Percentiles rank a stretch among this genome's conserved stretches.
phyloP scores from a whole-genome alignment of 2,113 vertebrate genomes.

The Neomonachus schauinslandi region DNA sequence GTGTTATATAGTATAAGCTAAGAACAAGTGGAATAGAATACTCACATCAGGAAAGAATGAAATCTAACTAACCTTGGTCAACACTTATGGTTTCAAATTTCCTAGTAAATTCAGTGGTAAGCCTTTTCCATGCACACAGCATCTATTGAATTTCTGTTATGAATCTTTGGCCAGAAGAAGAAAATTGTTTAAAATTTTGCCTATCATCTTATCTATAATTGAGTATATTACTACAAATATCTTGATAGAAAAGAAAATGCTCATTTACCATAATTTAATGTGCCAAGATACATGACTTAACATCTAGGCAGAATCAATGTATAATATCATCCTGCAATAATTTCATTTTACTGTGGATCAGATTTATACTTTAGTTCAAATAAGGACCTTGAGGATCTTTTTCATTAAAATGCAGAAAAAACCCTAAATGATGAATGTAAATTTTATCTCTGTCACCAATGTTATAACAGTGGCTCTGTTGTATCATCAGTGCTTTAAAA shows the following conservation, averaged over 20 bases:
- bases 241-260: constrained; percentile 56
- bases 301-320: constrained; percentile 49
- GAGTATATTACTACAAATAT: constrained; percentile 35
- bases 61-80: constrained; percentile 7
- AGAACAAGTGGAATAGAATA: constrained; percentile 50
- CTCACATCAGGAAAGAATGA: background rate
- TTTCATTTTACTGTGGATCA: constrained; percentile 47
- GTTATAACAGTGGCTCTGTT: background rate
- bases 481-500: constrained; percentile 16
- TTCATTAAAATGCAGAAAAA: constrained; percentile 42
- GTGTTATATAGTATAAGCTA: background rate
- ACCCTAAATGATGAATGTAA: constrained; percentile 1
- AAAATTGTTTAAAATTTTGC: constrained; percentile 20
- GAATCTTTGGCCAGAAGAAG: constrained; percentile 50
- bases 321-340: constrained; percentile 19
- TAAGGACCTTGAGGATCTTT: constrained; percentile 45
- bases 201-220: constrained; percentile 35
- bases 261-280: constrained; percentile 57
- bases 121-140: background rate
- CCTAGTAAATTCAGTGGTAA: constrained; percentile 37
- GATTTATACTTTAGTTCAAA: constrained; percentile 36
- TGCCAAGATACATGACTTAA: constrained; percentile 43
- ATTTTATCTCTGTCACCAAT: background rate
- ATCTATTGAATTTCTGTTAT: constrained; percentile 13
- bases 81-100: constrained; percentile 11